Evolutionary conservation across 2,888 invertebrate genomes (phyloP), one percentile per base, ranked within the genome.

Genomic region (Hyposoter dolosus): DNA sequence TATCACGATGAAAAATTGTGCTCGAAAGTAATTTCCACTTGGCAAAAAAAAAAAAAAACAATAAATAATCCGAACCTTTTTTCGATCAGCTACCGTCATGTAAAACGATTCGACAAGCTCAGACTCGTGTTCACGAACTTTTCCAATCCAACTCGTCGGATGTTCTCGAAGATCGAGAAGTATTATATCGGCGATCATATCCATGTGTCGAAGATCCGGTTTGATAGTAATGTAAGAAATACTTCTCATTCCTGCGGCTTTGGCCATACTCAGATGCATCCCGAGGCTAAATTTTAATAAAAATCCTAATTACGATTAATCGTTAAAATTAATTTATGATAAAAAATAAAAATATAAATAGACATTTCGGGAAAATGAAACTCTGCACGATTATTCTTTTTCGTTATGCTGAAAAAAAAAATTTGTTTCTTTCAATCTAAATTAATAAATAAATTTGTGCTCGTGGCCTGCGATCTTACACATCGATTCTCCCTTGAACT

Each of bases 101-200:
- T 92, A 93, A 87, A 93, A 93, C 40, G 93, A 87, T 83, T 93
- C 91, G 28, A 93, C 81, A 66, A 93, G 81, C 60, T 93, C 88
- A 6, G 85, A 80, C 71, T 90, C 87, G 56, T 90, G 90, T 66
- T 85, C 84, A 0, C 90, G 90, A 32, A 92, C 89, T 69, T 93
- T 88, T 0, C 81, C 89, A 56, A 92, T 91, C 93, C 92, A 93
- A 6, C 76, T 87, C 9, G 84, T 90, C 0, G 92, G 90, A 76
- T 88, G 88, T 43, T 80, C 77, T 1, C 83, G 84, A 10, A 93
- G 80, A 81, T 92, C 90, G 35, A 86, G 75, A 10, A 91, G 84
- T 53, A 93, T 90, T 17, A 86, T 82, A 50, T 89, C 88, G 2
- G 91, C 91, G 9, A 93, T 81, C 15, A 88, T 60, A 74, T 93